Evolutionary conservation across 2,888 invertebrate species (phyloP).

Genomic region (Lasius fuliginosus): DNA sequence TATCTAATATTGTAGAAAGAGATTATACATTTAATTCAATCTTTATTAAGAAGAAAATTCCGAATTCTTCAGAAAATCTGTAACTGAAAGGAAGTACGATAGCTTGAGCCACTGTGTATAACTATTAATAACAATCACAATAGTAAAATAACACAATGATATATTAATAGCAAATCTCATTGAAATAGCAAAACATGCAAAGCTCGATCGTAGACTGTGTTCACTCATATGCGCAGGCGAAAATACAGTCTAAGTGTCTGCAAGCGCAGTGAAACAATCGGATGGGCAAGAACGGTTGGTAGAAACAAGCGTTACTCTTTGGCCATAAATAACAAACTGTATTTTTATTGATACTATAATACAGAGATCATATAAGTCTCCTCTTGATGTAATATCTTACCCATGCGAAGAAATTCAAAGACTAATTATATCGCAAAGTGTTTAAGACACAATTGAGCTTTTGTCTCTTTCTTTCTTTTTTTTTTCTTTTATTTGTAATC

Average conservation of each 20-base stretch:
- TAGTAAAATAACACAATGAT: constrained; percentile 62
- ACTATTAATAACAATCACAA: constrained; percentile 54
- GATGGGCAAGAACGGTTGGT: constrained; percentile 28
- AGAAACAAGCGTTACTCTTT: constrained; percentile 49
- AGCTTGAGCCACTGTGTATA: constrained; percentile 59
- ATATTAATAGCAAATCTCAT: constrained; percentile 63
- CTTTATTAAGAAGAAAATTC: constrained; percentile 9
- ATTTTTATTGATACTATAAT: constrained; percentile 68
- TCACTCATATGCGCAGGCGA: constrained; percentile 25
- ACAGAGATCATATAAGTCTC: constrained; percentile 56
- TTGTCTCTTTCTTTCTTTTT: background rate
- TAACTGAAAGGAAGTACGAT: constrained; percentile 29
- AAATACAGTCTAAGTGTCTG: background rate
- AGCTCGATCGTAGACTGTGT: constrained; percentile 59
- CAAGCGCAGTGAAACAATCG: constrained; percentile 12
- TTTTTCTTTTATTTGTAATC: constrained; percentile 5
- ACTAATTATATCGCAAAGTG: constrained; percentile 1
- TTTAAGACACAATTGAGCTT: constrained; percentile 28
- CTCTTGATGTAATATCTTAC: constrained; percentile 38
- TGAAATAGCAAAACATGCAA: constrained; percentile 74
- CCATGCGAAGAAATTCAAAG: constrained; percentile 34
- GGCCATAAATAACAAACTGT: constrained; percentile 58
- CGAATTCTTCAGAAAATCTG: constrained; percentile 22
- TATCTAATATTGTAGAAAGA: background rate
- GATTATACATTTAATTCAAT: background rate